phyloP scores from a whole-genome alignment of 92 coral and sea anemone species.

The Paragorgia papillata region DNA sequence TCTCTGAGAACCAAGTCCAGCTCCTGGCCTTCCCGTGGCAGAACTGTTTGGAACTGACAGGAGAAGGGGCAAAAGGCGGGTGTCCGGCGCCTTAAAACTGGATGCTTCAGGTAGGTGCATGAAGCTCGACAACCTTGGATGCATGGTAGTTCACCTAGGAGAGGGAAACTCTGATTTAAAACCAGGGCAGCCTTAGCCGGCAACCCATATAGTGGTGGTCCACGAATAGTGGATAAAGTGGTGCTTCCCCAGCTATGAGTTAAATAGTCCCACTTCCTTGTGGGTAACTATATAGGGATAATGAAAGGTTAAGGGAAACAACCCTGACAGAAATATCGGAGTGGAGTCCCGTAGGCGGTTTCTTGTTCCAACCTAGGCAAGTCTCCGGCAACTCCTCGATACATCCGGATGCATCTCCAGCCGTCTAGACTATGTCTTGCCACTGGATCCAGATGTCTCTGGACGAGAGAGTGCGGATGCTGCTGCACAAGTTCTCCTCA shows the following conservation, averaged over 20 bases:
- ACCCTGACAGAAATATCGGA: too few relatives aligned
- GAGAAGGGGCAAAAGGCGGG: constrained; percentile 37
- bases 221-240: too few relatives aligned
- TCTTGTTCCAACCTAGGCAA: too few relatives aligned
- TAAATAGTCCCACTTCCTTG: too few relatives aligned
- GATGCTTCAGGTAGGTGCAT: constrained; percentile 59
- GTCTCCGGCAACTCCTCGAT: too few relatives aligned
- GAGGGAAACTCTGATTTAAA: constrained; percentile 65
- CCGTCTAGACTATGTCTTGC: constrained; percentile 44
- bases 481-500: constrained; percentile 18
- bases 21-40: constrained; percentile 62
- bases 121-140: constrained; percentile 60
- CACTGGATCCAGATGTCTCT: constrained; percentile 5
- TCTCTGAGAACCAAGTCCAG: constrained; percentile 61
- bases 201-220: constrained; percentile 9
- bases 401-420: constrained; percentile 8
- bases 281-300: too few relatives aligned
- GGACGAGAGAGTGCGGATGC: constrained; percentile 35
- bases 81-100: constrained; percentile 57
- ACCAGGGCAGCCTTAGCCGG: constrained; percentile 59
- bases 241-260: too few relatives aligned
- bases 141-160: constrained; percentile 55
- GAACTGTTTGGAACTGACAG: constrained; percentile 55
- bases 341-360: too few relatives aligned
- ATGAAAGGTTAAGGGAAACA: too few relatives aligned